Conservation (phyloP, 2,113 vertebrate genomes). For the Polypterus bichir region DNA sequence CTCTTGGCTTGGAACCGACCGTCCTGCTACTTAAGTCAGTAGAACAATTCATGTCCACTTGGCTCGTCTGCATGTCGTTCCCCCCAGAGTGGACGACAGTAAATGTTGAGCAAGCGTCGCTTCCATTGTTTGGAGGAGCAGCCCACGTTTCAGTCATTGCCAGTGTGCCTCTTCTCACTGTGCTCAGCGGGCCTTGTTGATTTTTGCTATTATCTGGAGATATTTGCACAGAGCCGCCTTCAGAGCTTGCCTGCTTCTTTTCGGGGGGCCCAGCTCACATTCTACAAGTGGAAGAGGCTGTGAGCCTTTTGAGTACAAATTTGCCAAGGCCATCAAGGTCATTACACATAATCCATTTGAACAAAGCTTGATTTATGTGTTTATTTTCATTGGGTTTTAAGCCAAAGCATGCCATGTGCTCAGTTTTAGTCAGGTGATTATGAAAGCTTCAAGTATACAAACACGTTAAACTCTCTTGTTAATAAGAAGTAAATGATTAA, state of each 20-base stretch:
- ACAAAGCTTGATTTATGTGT: not conserved
- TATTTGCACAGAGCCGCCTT: conserved; percentile 23
- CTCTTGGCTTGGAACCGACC: conserved; percentile 43
- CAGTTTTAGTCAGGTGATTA: too few species aligned
- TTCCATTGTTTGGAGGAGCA: conserved; percentile 31
- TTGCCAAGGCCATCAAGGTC: not conserved
- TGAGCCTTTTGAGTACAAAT: not conserved
- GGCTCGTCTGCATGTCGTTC: conserved; percentile 42
- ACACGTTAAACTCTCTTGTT: too few species aligned
- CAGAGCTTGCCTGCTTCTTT: conserved; percentile 9
- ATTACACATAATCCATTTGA: not conserved
- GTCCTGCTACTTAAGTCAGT: conserved; percentile 34
- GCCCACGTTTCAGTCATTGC: conserved; percentile 34
- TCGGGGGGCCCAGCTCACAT: conserved; percentile 20
- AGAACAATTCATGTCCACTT: conserved; percentile 36
- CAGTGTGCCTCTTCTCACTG: conserved; percentile 25
- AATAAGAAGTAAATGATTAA: too few species aligned
- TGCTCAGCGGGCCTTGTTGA: conserved; percentile 23
- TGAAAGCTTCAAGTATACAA: too few species aligned
- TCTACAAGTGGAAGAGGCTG: conserved; percentile 7
- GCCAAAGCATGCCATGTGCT: too few species aligned
- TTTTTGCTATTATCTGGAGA: conserved; percentile 18
- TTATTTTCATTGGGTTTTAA: too few species aligned
- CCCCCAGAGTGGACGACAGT: conserved; percentile 34
- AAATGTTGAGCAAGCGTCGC: conserved; percentile 40